Evolutionary conservation across 2,797 vertebrate genomes (phyloP), one percentile per base, ranked within the genome.

Genomic region (Protosalanx chinensis): DNA sequence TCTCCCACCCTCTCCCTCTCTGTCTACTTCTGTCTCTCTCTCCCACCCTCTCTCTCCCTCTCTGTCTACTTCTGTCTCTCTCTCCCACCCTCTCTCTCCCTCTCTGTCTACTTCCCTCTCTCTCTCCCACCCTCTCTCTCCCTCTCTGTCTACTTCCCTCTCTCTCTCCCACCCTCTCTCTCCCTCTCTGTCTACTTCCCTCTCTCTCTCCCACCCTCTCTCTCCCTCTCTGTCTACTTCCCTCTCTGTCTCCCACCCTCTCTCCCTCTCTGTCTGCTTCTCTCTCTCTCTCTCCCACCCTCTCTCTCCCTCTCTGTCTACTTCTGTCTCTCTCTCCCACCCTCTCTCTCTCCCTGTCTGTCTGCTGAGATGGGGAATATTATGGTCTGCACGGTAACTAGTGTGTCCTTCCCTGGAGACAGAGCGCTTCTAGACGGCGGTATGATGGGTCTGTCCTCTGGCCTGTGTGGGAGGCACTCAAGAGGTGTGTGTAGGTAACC

Each of bases 391-490:
- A 41, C 8, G 2, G 37, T 41, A 41, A 41, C 37, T 41, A 41
- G 37, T 53, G n/a, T 67, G 65, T 67, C 33, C 37, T 41, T 41
- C 37, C 37, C 37, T 41, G 37, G 53, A 41, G 37, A 41, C 37
- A 41, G 37, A 41, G 6, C 8, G 3, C n/a, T 57, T 57, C 18
- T 57, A 18, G 56, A 57, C 56, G 18, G 6, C 56, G 1, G 53
- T 20, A 8, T 57, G 56, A 23, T 1, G 8, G 8, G 8, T 8
- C 37, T 12, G 8, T 41, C 6, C 37, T 41, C 53, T 56, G n/a
- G 53, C 16, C 53, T 56, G 53, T n/a, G 15, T 56, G 16, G n/a
- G 53, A 56, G 53, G 53, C 53, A 6, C 16, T 57, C 18, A 57
- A 57, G 56, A 32, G 2, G 13, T 49, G 23, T 69, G 59, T 49